Base-by-base conservation (phyloP, 2,113 vertebrate species). In the Drymodes brunneopygia region DNA sequence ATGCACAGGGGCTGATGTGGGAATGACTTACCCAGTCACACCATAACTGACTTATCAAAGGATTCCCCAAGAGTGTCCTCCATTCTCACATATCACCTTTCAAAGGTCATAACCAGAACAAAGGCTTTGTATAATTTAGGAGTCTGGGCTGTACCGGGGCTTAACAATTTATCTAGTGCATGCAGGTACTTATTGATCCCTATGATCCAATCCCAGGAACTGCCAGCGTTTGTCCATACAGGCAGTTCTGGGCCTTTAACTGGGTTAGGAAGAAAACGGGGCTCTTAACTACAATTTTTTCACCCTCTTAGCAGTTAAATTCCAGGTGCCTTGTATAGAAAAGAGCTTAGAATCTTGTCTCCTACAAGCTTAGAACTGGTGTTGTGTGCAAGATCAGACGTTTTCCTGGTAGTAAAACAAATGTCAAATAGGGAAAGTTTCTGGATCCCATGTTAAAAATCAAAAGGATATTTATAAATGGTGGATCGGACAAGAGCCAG, bases 401-500 rank as follows among this genome's bases (percentile, higher is more conserved):
- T 10, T 36, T 44, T 92, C 28, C 45, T 69, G 19, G 15, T 2
- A 45, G 40, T 10, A n/a, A 80, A 71, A 38, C 12, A 8, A 54
- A 22, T 0, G 7, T 6, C 40, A 35, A 25, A 17, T 0, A 48
- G 29, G 33, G 24, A 18, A 1, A 47, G 27, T 7, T 71, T 27
- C 35, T 4, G 23, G 11, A 3, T 1, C 20, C 13, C 16, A 1
- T 4, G 11, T 8, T 23, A 38, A 12, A 15, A 50, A 31, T 19
- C 13, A 11, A 3, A 53, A 25, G 47, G 38, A 1, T 36, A 0
- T n/a, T 72, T 56, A 19, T 12, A 15, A 20, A 8, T 2, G 47
- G 33, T 0, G 4, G 8, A 1, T 12, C 3, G 3, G 42, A 9
- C 20, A 10, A 3, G 31, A 15, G n/a, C 4, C 14, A 12, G 33